A percentile compares a stretch with the other conserved stretches of the same genome.
Conservation (phyloP, 2,888 invertebrate species). For the Agrenia bidenticulata region DNA sequence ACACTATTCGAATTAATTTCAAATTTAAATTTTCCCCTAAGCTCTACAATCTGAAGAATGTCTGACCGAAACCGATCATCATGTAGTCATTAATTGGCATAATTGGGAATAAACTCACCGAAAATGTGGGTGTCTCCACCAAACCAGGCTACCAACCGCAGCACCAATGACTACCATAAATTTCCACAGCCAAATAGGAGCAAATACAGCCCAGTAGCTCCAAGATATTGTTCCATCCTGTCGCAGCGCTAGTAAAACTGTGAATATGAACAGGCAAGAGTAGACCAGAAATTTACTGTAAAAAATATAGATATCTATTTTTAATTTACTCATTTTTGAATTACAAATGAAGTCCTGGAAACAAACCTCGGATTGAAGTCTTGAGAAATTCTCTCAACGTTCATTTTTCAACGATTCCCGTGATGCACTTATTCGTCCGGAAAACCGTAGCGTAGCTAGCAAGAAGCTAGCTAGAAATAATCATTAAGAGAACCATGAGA, state of each 20-base stretch:
- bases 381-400: conserved; percentile 83
- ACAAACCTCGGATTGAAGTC: conserved; percentile 93
- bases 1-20: not conserved
- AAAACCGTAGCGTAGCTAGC: too few species aligned
- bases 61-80: too few species aligned
- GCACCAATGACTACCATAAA: conserved; percentile 86
- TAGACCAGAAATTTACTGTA: conserved; percentile 95
- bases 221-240: conserved; percentile 85
- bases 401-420: conserved; percentile 66
- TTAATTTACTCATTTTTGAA: conserved; percentile 26
- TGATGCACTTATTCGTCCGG: too few species aligned
- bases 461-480: too few species aligned
- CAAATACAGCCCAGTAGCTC: conserved; percentile 95
- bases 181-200: conserved; percentile 98
- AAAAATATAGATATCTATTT: too few species aligned
- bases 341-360: conserved; percentile 3
- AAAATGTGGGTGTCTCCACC: conserved; percentile 95
- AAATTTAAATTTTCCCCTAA: not conserved
- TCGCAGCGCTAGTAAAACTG: conserved; percentile 83
- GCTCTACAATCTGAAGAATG: too few species aligned
- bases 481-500: too few species aligned
- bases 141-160: conserved; percentile 86
- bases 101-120: conserved; percentile 63
- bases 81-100: too few species aligned
- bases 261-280: conserved; percentile 86